These are phyloP conservation scores for Tipula vernalis DNA, from an alignment of 2,888 invertebrate species.

Conservation along the genomic window DNA sequence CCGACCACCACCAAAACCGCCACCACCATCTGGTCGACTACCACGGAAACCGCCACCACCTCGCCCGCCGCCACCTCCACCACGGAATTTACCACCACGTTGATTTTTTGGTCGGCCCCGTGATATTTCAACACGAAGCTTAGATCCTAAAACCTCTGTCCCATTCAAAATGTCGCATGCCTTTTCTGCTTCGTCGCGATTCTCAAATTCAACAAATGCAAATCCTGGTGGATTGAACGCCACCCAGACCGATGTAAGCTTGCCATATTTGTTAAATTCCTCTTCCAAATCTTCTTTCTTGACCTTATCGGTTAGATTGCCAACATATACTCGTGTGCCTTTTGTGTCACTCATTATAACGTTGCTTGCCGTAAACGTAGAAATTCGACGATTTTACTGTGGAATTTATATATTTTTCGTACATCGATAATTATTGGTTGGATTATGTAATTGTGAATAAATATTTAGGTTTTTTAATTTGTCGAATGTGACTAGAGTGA, in stretches of 20 bases:
- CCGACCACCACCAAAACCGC: not conserved
- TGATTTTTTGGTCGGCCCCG: constrained; percentile 64
- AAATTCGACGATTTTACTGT: constrained; percentile 10
- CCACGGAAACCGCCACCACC: constrained; percentile 37
- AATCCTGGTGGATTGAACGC: constrained; percentile 91
- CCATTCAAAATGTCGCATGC: constrained; percentile 49
- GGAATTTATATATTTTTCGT: constrained; percentile 9
- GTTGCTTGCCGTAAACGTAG: not conserved
- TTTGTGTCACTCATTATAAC: constrained; percentile 30
- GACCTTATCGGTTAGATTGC: constrained; percentile 75
- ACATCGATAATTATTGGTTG: not conserved
- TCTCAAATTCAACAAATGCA: constrained; percentile 87
- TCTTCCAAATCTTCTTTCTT: constrained; percentile 86
- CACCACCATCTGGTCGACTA: constrained; percentile 23
- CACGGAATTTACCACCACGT: constrained; percentile 47
- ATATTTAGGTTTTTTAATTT: not conserved
- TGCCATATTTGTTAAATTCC: constrained; percentile 85
- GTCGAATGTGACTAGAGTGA: constrained; percentile 5
- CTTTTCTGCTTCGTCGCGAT: constrained; percentile 76
- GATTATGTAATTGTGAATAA: not conserved
- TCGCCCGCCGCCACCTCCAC: constrained; percentile 40
- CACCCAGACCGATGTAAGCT: constrained; percentile 82
- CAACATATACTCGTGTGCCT: constrained; percentile 77
- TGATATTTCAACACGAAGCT: constrained; percentile 78
- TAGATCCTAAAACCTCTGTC: constrained; percentile 74